Percentiles rank a stretch among this genome's conserved stretches.
Evolutionary conservation across 2,888 invertebrate species (phyloP).

Genomic region (Drosophila gaucha): DNA sequence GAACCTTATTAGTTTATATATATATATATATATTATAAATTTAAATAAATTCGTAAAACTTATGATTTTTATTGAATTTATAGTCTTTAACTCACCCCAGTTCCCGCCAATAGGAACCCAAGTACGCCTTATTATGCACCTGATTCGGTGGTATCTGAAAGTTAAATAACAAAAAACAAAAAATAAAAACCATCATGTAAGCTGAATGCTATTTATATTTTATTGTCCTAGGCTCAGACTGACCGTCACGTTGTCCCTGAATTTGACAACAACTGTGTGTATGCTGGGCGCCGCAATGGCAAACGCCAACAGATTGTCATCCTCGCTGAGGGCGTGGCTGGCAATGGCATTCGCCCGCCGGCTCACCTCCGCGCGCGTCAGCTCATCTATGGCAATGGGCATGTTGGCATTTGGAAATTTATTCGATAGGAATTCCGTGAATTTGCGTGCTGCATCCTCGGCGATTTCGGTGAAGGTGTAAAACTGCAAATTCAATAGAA

Average conservation of each 20-base stretch:
- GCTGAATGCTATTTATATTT: neutral
- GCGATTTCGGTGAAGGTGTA: constrained; percentile 84
- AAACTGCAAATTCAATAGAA: constrained; percentile 67
- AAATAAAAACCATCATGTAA: neutral
- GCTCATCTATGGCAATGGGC: constrained; percentile 72
- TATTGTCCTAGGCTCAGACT: constrained; percentile 5
- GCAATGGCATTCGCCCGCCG: constrained; percentile 84
- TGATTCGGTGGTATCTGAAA: constrained; percentile 82
- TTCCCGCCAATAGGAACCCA: constrained; percentile 85
- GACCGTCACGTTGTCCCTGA: constrained; percentile 84
- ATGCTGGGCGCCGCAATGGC: constrained; percentile 84
- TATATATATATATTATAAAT: neutral
- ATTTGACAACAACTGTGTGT: constrained; percentile 85
- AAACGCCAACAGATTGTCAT: constrained; percentile 84
- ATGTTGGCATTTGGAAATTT: constrained; percentile 79
- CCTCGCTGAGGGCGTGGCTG: constrained; percentile 83
- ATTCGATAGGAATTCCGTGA: constrained; percentile 82
- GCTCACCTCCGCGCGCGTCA: constrained; percentile 81
- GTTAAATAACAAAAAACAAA: neutral
- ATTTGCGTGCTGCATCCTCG: constrained; percentile 83
- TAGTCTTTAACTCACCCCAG: constrained; percentile 70
- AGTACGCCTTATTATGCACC: constrained; percentile 83
- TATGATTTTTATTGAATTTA: neutral
- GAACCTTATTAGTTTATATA: too few relatives aligned
- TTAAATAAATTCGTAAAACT: too few relatives aligned